Evolutionary conservation across 2,113 vertebrate genomes (phyloP), one percentile per base, ranked within the genome.

Genomic region (Cettia cetti): DNA sequence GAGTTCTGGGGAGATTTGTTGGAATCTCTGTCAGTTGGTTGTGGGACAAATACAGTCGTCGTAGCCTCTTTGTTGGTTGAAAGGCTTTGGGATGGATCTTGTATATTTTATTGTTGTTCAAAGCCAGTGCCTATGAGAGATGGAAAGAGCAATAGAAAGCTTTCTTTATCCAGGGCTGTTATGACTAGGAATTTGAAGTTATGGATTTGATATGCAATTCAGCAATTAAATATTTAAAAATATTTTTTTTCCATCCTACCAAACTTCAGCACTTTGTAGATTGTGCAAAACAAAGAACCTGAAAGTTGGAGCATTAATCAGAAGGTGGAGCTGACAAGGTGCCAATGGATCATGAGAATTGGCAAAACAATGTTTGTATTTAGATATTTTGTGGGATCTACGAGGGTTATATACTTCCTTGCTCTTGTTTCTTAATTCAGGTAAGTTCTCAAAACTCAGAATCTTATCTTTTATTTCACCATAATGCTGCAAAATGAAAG

Each of bases 71-170:
- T 95, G 98, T 98, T 91, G 98, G 95, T 81, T 97, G 97, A 97
- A 99, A 99, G 33, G 99, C 99, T 96, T 99, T 99, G 16, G 99
- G 99, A 19, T 99, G 99, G 76, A 99, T 98, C 97, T 99, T 99
- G 31, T 98, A 96, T 94, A 99, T 98, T 97, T 98, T 98, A 86
- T 99, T 99, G 97, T 99, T 99, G 96, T 99, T 99, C 91, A 99
- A 97, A 95, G 99, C 99, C 97, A 99, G 94, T 68, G 98, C 99
- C 99, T 99, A 74, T 71, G 87, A 65, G 53, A 86, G 74, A 31
- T 80, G 35, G 74, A 61, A 87, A 96, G 68, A 88, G 18, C 45
- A 84, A 70, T 11, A 52, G 6, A 33, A 81, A 82, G 13, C 33
- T 24, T 13, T 56, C 20, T 56, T 47, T 75, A 22, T 19, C 27